phyloP scores from a whole-genome alignment of 2,797 vertebrate genomes.

The Ctenopoma kingsleyae region DNA sequence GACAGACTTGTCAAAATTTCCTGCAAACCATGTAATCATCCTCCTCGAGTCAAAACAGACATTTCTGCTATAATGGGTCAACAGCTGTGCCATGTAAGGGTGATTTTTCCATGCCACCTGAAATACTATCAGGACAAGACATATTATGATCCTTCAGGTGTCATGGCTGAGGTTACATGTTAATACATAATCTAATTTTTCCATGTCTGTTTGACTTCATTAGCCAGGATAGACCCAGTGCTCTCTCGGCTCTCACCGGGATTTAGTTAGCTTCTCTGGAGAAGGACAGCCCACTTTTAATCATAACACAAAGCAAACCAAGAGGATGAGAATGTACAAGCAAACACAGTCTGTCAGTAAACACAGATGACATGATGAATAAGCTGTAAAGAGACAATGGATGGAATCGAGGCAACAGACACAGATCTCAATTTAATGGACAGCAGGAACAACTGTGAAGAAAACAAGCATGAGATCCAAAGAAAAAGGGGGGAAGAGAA shows the following conservation, averaged over 20 bases:
- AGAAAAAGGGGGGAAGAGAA: constrained; percentile 44
- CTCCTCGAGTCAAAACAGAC: constrained; percentile 26
- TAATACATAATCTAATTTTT: constrained; percentile 36
- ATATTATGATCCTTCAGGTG: constrained; percentile 37
- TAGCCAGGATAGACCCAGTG: constrained; percentile 67
- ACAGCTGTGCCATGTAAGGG: constrained; percentile 29
- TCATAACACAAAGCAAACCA: constrained; percentile 67
- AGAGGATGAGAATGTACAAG: constrained; percentile 59
- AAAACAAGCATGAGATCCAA: constrained; percentile 29
- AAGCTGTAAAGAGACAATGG: constrained; percentile 44
- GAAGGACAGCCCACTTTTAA: constrained; percentile 72
- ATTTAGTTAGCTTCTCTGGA: constrained; percentile 67
- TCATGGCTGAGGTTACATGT: constrained; percentile 47
- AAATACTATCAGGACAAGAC: constrained; percentile 38
- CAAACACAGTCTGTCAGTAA: constrained; percentile 67
- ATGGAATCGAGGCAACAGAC: constrained; percentile 46
- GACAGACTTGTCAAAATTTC: constrained; percentile 1
- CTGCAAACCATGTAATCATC: constrained; percentile 8
- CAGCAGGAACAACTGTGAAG: constrained; percentile 8
- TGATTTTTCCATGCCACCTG: constrained; percentile 31
- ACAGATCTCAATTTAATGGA: constrained; percentile 27
- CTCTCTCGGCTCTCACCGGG: constrained; percentile 53
- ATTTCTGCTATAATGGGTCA: constrained; percentile 10
- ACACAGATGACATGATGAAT: constrained; percentile 54
- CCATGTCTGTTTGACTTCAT: constrained; percentile 69